A percentile compares a stretch with the other conserved stretches of the same genome.
phyloP scores from a whole-genome alignment of 2,888 invertebrate genomes.

The Fragum sueziense region DNA sequence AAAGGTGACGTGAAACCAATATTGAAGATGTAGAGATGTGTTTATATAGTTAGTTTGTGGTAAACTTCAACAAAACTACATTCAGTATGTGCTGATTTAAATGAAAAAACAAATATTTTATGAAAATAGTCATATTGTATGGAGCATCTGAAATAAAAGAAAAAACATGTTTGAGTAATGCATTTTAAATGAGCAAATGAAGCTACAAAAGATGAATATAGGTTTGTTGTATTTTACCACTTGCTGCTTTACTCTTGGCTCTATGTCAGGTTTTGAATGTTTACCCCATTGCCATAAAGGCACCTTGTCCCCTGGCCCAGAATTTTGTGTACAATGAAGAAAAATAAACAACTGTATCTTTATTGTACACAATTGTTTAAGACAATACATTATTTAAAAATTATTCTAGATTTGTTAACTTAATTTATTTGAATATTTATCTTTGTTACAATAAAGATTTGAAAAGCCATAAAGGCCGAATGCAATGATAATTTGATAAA shows the following conservation, averaged over 20 bases:
- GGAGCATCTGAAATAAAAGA: no score
- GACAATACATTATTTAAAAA: neutral
- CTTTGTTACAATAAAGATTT: neutral
- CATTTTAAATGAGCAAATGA: no score
- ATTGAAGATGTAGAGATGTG: neutral
- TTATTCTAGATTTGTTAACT: neutral
- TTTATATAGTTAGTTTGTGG: conserved; percentile 5
- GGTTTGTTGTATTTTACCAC: neutral
- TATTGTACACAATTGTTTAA: neutral
- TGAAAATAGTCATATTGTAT: no score
- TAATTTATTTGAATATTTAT: neutral
- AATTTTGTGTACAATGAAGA: neutral
- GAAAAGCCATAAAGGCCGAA: conserved; percentile 24
- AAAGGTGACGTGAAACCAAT: neutral
- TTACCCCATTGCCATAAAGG: conserved; percentile 16
- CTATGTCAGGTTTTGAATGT: conserved; percentile 1
- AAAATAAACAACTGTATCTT: neutral
- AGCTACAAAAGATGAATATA: no score
- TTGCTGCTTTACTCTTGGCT: neutral
- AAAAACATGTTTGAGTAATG: no score
- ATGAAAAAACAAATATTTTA: no score
- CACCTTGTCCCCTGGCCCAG: neutral
- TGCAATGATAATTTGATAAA: neutral
- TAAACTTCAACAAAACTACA: neutral
- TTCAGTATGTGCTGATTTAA: no score